Evolutionary conservation across 2,888 invertebrate genomes (phyloP).

Genomic region (Elysia crispata): DNA sequence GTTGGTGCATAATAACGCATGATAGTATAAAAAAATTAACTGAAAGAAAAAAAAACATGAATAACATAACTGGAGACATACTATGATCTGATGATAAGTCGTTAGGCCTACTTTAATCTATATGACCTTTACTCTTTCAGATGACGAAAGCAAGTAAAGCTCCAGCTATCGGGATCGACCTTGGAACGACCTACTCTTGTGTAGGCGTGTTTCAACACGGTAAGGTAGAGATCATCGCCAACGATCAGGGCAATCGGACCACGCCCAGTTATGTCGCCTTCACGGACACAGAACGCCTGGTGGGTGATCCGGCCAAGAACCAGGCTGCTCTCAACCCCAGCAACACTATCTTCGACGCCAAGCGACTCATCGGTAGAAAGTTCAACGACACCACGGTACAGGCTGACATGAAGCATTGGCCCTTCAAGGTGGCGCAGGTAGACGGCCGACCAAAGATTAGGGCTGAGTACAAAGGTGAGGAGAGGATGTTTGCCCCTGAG

Average conservation of each 20-base stretch:
- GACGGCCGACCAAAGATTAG: conserved; percentile 67
- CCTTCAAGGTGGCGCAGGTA: conserved; percentile 63
- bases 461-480: conserved; percentile 84
- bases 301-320: conserved; percentile 78
- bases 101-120: too few species aligned
- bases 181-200: conserved; percentile 88
- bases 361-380: conserved; percentile 68
- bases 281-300: conserved; percentile 79
- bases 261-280: conserved; percentile 87
- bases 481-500: conserved; percentile 90
- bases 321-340: conserved; percentile 83
- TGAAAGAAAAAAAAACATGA: too few species aligned
- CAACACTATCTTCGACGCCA: conserved; percentile 82
- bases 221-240: conserved; percentile 79
- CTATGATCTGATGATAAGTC: too few species aligned
- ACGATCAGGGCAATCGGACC: conserved; percentile 83
- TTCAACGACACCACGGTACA: conserved; percentile 65
- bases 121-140: conserved; percentile 5
- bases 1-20: too few species aligned
- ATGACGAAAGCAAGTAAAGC: conserved; percentile 42
- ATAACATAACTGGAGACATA: too few species aligned
- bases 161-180: conserved; percentile 89
- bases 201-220: conserved; percentile 77
- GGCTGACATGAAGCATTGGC: conserved; percentile 69
- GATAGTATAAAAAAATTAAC: too few species aligned